Base-by-base conservation (phyloP, 1,140 invertebrate species). In the Microplitis mediator region DNA sequence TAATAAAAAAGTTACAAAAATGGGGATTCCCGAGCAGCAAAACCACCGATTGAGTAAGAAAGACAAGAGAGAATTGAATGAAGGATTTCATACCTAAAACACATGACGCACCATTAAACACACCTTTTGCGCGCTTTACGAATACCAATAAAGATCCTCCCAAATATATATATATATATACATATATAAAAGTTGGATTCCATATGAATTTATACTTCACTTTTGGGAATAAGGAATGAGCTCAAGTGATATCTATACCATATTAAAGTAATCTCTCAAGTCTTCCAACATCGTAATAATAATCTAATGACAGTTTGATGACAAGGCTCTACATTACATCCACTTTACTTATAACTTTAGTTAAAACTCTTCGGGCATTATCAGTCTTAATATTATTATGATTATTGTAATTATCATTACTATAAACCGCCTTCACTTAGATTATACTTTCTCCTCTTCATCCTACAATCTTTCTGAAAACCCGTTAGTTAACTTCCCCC, bases 71-170 rank as follows among this genome's bases (percentile, higher is more conserved):
- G 36, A n/a, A 65, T 50, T 14, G 23, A 65, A 45, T 45, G 61
- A 63, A 58, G 6, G 54, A 58, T 58, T 16, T 63, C 34, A 14
- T 45, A 63, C 61, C 61, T 63, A 45, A 45, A 39, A 63, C 61
- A 35, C 13, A 39, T 65, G 63, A 65, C 36, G 63, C 63, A 36
- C 63, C 63, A 65, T 65, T 65, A 65, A 65, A 65, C 63, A 65
- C 63, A 65, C 63, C 63, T 65, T 64, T 11, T 36, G 63, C 63
- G 63, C 63, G 14, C 45, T 36, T 50, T 6, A 58, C 56, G 56
- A 65, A 63, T 50, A 36, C 63, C 63, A 65, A 65, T 65, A 65
- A 65, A 65, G 36, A 36, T 16, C n/a, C 14, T 50, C 3, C 16
- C 6, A 45, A 4, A 13, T 14, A 45, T 45, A 36, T 65, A 36